These are phyloP conservation scores for Corydoras sp. DNA, from an alignment of 2,113 vertebrate genomes.

Conservation along the genomic window DNA sequence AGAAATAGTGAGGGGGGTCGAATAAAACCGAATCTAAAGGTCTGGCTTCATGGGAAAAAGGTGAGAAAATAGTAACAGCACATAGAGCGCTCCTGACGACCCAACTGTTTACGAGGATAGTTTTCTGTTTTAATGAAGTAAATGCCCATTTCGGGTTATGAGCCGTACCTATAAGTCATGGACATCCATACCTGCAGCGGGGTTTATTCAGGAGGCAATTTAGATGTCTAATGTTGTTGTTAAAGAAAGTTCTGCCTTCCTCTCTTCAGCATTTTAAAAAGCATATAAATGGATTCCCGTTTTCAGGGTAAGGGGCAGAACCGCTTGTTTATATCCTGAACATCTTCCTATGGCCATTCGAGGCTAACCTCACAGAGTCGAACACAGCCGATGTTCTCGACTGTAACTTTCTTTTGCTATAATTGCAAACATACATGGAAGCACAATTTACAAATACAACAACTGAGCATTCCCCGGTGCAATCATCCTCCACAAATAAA, in stretches of 20 bases:
- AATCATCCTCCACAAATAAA: neutral
- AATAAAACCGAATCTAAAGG: constrained; percentile 30
- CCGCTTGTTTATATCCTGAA: neutral
- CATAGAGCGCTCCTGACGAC: neutral
- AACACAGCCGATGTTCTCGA: constrained; percentile 43
- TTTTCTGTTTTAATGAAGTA: neutral
- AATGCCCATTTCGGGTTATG: neutral
- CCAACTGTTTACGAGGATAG: neutral
- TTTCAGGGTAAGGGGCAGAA: constrained; percentile 3
- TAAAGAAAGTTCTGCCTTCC: neutral
- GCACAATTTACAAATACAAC: constrained; percentile 63
- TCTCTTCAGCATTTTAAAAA: neutral
- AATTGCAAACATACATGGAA: constrained; percentile 63
- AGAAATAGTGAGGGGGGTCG: constrained; percentile 10
- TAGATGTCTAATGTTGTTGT: neutral
- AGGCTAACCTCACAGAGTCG: neutral
- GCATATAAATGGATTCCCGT: neutral
- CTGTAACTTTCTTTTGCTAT: constrained; percentile 63
- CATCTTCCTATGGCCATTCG: neutral
- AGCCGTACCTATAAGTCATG: neutral
- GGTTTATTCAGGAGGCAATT: constrained; percentile 22
- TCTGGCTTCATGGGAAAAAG: constrained; percentile 1
- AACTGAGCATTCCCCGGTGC: constrained; percentile 61
- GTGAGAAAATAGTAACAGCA: neutral
- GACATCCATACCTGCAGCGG: constrained; percentile 36